These are phyloP conservation scores for Myrmecophaga tridactyla DNA, from an alignment of 2,113 vertebrate species.

Conservation along the genomic window DNA sequence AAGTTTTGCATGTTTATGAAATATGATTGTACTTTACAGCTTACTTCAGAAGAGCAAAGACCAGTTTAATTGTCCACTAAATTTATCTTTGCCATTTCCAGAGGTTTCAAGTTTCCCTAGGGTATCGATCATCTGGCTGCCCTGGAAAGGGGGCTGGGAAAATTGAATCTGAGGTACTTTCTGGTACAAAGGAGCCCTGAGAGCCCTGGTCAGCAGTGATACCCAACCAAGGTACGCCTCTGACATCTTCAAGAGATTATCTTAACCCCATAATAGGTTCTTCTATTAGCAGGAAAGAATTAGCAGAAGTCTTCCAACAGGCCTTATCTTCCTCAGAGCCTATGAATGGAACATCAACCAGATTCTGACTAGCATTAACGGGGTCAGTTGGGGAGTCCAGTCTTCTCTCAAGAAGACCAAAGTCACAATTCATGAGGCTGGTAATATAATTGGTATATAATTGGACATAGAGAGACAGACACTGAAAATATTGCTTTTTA, in stretches of 20 bases:
- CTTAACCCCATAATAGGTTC: not conserved
- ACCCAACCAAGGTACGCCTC: not conserved
- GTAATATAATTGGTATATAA: no score
- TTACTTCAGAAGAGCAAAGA: not conserved
- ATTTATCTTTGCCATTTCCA: not conserved
- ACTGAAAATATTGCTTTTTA: not conserved
- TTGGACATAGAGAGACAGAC: not conserved
- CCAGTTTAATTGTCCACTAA: not conserved
- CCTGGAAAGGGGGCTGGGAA: not conserved
- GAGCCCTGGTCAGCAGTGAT: not conserved
- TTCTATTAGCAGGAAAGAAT: not conserved
- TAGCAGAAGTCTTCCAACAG: not conserved
- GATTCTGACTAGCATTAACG: not conserved
- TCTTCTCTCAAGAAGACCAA: not conserved
- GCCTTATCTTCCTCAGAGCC: not conserved
- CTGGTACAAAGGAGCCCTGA: not conserved
- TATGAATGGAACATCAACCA: not conserved
- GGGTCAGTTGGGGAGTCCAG: not conserved
- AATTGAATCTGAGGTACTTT: not conserved
- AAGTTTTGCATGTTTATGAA: not conserved
- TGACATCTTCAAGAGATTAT: not conserved
- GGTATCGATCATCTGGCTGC: not conserved
- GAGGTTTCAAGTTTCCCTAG: not conserved
- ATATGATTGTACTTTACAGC: not conserved
- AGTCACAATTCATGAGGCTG: not conserved